Evolutionary conservation across 2,888 invertebrate genomes (phyloP), one percentile per base, ranked within the genome.

Genomic region (Hemaris fuciformis): DNA sequence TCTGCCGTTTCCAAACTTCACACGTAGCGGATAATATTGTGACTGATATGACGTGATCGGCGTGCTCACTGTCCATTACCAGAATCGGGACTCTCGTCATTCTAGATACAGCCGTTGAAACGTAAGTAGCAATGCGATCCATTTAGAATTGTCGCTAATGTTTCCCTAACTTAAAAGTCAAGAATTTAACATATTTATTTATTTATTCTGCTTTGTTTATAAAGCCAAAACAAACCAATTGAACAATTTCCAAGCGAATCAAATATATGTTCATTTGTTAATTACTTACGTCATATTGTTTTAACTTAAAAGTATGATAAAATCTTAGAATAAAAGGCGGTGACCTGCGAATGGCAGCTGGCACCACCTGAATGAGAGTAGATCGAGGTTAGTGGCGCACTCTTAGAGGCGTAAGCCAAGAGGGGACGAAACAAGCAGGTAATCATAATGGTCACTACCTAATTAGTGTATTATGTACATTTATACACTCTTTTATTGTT

Each of bases 311-410:
- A 10, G 48, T 48, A 8, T 15, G 48, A 15, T 48, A 15, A 15
- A 15, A 48, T 48, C 15, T 4, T 53, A 18, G 10, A 53, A 53
- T 53, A 18, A 53, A 48, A 18, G 53, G 18, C 53, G 31, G 38
- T 13, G 38, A 18, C 27, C 53, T 31, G 53, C 3, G 31, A 53
- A 27, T 18, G 53, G 8, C 31, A 27, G 53, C 53, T 53, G 31
- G 53, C 38, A 38, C 38, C 18, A 53, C 53, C 53, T 53, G 31
- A 53, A 53, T 53, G 25, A 46, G n/a, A 46, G 27, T 45, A 27
- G 31, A 59, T 34, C 34, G 31, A 18, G 22, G 18, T 45, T 13
- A 45, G 15, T 22, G 31, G 31, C 15, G 18, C 18, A 18, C 53
- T 53, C 53, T 53, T 10, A 38, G 38, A 38, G 46, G 23, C 23